Evolutionary conservation across 2,113 vertebrate genomes (phyloP), one percentile per base, ranked within the genome.

Genomic region (Psephotus haematonotus): DNA sequence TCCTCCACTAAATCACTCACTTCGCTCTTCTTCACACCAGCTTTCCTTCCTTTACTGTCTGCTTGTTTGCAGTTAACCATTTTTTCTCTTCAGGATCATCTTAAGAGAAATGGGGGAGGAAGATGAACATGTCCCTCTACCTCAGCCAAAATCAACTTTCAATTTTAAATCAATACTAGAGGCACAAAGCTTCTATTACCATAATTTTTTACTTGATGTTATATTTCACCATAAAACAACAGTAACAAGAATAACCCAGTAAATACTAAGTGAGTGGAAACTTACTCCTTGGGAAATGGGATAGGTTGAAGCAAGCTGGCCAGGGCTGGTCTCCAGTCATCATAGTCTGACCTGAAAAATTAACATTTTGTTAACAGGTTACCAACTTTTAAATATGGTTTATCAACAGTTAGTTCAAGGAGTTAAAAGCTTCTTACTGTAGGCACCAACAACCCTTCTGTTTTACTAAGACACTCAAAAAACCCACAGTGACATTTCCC

Each of bases 271-370:
- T 20, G 15, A 71, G 67, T 39, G 65, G 86, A 79, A 71, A 98
- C 99, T 99, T 97, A 99, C 99, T 99, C 99, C 98, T 99, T 99
- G 68, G 99, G 99, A 97, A 99, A 99, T 6, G 99, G 99, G 98
- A 99, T 99, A 86, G 99, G 99, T 92, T 99, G 99, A 97, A 99
- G 98, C 97, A 99, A 98, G 94, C 99, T 99, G 96, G 99, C 99
- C 93, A 99, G 98, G 33, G 99, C 99, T 17, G 99, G 99, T 98
- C 99, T 99, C 99, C 99, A 99, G 98, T 99, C 99, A 80, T 99
- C 99, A 1, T 99, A 99, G 98, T 99, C 99, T 2, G 99, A 99
- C 98, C 99, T 99, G 91, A 44, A 96, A 96, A 35, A 83, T 17
- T 8, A 94, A 88, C 15, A 33, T 86, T 88, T 90, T 72, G 62